Evolutionary conservation across 2,797 vertebrate species (phyloP).

Genomic region (Dryobates pubescens): DNA sequence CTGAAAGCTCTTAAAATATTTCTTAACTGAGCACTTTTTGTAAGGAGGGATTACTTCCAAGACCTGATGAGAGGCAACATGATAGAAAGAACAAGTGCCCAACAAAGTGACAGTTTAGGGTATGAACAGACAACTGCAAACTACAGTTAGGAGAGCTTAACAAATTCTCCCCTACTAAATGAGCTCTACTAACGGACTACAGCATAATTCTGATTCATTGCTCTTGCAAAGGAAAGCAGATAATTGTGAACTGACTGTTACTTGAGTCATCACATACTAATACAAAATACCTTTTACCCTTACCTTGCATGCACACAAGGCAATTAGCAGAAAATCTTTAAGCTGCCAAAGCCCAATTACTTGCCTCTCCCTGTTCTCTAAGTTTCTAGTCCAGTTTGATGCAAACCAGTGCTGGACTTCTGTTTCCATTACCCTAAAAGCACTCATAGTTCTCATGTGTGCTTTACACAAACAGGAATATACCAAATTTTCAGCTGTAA

Average conservation of each 20-base stretch:
- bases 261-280: background rate
- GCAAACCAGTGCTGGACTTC: background rate
- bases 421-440: background rate
- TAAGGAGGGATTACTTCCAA: background rate
- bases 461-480: background rate
- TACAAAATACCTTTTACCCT: background rate
- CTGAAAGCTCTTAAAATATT: background rate
- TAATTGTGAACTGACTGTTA: background rate
- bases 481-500: background rate
- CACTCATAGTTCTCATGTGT: background rate
- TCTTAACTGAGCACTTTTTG: background rate
- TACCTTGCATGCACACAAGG: background rate
- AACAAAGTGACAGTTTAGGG: background rate
- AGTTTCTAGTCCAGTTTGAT: background rate
- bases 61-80: background rate
- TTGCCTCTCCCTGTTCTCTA: background rate
- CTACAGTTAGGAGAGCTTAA: background rate
- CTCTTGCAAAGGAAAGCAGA: background rate
- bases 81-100: background rate
- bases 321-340: background rate
- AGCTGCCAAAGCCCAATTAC: background rate
- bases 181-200: background rate
- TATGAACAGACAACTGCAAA: background rate
- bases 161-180: background rate
- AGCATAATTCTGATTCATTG: background rate